A percentile compares a stretch with the other conserved stretches of the same genome.
These are phyloP conservation scores for Carollia perspicillata DNA, from an alignment of 2,113 vertebrate genomes.

Conservation along the genomic window DNA sequence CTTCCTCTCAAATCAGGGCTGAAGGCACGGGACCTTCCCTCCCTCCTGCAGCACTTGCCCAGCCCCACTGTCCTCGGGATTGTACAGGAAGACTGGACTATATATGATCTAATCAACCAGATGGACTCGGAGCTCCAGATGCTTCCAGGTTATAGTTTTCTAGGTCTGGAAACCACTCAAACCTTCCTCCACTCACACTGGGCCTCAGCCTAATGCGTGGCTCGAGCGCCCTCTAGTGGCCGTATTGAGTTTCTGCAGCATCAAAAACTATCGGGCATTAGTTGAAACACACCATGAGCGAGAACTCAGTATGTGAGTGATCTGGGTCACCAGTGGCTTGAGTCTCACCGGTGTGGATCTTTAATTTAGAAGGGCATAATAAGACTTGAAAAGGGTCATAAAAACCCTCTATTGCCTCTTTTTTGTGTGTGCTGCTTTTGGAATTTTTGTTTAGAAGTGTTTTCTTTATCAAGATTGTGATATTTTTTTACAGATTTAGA, in stretches of 20 bases:
- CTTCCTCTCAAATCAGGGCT: neutral
- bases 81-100: neutral
- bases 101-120: neutral
- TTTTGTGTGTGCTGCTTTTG: neutral
- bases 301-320: neutral
- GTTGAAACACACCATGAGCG: neutral
- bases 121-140: neutral
- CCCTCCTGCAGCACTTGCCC: neutral
- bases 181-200: neutral
- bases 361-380: neutral
- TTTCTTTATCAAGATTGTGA: neutral
- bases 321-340: neutral
- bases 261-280: neutral
- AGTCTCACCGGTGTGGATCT: neutral
- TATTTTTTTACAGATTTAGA: neutral
- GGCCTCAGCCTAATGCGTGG: neutral
- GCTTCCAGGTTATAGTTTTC: neutral
- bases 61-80: neutral
- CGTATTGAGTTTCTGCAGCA: neutral
- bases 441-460: slow-evolving; percentile 27
- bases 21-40: neutral
- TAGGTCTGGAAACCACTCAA: neutral
- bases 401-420: neutral
- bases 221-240: slow-evolving; percentile 43
- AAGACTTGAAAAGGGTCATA: neutral